Conservation (phyloP, 2,113 vertebrate genomes). For the Eonycteris spelaea region DNA sequence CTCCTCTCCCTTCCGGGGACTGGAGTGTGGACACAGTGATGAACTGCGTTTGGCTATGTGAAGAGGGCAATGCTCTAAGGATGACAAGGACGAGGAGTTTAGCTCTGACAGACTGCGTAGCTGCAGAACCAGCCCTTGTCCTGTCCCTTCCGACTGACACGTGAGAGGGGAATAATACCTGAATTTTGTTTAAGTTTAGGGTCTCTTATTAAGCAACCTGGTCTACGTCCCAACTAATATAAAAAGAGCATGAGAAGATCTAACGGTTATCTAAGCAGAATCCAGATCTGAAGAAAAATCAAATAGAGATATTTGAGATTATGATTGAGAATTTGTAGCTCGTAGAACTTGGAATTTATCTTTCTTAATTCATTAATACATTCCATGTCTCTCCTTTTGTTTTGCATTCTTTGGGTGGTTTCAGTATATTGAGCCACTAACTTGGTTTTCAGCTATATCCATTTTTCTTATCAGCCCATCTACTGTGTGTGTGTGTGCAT, state of each 20-base stretch:
- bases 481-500: too few species aligned
- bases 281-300: conserved; percentile 11
- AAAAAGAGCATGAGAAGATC: not conserved
- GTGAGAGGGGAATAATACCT: not conserved
- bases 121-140: not conserved
- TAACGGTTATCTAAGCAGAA: not conserved
- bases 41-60: not conserved
- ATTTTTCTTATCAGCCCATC: too few species aligned
- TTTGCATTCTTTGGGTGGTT: too few species aligned
- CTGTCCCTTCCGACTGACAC: not conserved
- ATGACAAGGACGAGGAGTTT: not conserved
- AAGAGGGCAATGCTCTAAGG: not conserved
- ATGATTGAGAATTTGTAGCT: not conserved
- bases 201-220: not conserved
- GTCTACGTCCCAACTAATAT: not conserved
- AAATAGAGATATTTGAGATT: not conserved
- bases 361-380: too few species aligned
- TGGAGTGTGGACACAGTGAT: not conserved
- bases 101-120: not conserved
- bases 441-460: too few species aligned
- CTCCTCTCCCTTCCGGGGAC: not conserved
- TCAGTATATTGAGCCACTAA: too few species aligned
- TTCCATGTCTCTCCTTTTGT: too few species aligned
- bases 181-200: not conserved
- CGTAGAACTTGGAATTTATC: too few species aligned